Conservation (phyloP, 2,797 vertebrate species). For the Falco rusticolus region DNA sequence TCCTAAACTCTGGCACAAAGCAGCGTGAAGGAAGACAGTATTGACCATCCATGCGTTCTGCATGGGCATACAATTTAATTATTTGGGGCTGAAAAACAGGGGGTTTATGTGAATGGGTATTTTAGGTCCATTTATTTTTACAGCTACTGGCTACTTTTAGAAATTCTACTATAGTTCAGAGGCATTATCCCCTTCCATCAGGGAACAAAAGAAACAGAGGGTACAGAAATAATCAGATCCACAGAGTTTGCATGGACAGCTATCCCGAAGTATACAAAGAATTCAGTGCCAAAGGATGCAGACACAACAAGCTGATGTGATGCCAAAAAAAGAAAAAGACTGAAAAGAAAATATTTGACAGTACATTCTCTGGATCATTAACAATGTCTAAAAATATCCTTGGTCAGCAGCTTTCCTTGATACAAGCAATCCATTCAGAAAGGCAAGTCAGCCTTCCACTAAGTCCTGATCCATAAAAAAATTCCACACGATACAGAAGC, state of each 20-base stretch:
- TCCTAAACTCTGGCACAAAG: neutral
- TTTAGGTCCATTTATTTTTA: neutral
- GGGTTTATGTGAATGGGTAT: neutral
- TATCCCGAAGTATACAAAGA: neutral
- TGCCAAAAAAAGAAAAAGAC: neutral
- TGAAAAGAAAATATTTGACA: conserved; percentile 40
- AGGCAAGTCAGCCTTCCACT: conserved; percentile 2
- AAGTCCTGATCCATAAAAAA: conserved; percentile 52
- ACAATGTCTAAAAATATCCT: conserved; percentile 19
- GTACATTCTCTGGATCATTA: conserved; percentile 42
- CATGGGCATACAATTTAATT: neutral
- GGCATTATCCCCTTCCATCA: neutral
- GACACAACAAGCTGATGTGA: neutral
- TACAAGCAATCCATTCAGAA: neutral
- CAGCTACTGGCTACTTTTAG: neutral
- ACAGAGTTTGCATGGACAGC: neutral
- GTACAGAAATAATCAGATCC: neutral
- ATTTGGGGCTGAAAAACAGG: neutral
- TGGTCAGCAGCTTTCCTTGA: conserved; percentile 69
- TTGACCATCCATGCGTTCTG: neutral
- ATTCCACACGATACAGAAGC: neutral
- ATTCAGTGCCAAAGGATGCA: neutral
- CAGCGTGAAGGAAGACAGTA: neutral
- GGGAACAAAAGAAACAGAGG: neutral
- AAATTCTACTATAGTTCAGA: neutral